Evolutionary conservation across 2,888 invertebrate species (phyloP).

Genomic region (Diarsia dahlii): DNA sequence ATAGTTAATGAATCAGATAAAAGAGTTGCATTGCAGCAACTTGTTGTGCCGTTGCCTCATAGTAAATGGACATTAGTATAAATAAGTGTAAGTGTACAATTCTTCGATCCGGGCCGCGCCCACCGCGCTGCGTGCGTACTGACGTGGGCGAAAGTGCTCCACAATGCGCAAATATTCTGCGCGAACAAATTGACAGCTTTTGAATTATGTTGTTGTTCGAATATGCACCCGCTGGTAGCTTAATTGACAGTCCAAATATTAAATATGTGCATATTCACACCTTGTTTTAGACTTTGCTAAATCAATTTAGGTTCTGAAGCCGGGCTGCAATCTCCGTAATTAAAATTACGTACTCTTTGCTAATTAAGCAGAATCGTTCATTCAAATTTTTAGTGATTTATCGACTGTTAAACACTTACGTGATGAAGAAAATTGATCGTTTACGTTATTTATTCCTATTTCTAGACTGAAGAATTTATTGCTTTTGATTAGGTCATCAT

Average conservation of each 20-base stretch:
- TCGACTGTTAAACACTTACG: constrained; percentile 34
- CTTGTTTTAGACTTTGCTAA: constrained; percentile 39
- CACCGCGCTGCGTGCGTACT: constrained; percentile 63
- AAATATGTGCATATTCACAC: constrained; percentile 57
- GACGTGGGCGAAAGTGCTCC: constrained; percentile 60
- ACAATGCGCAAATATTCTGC: constrained; percentile 55
- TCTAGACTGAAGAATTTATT: not conserved
- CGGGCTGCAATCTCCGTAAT: constrained; percentile 20
- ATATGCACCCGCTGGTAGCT: constrained; percentile 53
- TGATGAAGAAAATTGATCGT: constrained; percentile 8
- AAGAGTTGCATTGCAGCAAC: constrained; percentile 51
- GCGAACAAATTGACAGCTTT: constrained; percentile 61
- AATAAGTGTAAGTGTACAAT: constrained; percentile 67
- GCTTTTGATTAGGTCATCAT: not conserved
- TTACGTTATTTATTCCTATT: constrained; percentile 9
- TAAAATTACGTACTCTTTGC: constrained; percentile 34
- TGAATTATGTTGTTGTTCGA: constrained; percentile 61
- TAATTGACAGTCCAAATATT: constrained; percentile 59
- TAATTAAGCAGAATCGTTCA: constrained; percentile 33
- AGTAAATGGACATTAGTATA: constrained; percentile 65
- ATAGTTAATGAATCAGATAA: constrained; percentile 59
- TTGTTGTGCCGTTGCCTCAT: constrained; percentile 52
- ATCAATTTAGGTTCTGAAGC: constrained; percentile 17
- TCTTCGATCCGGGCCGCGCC: constrained; percentile 69
- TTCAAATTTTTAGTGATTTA: constrained; percentile 35